These are phyloP conservation scores for Synanthedon andrenaeformis DNA, from an alignment of 2,888 invertebrate genomes.

Conservation along the genomic window DNA sequence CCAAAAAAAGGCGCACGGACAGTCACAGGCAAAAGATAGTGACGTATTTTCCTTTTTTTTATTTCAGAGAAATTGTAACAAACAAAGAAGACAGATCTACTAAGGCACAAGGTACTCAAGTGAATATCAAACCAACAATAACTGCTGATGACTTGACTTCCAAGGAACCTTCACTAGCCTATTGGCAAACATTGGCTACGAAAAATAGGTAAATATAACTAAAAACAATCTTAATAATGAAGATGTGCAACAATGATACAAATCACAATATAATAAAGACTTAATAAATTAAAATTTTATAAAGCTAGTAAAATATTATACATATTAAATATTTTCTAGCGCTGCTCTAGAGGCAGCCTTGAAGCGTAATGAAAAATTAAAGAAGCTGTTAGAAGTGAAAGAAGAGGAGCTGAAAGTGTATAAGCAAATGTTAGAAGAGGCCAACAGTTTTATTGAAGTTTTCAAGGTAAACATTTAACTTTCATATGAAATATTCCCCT, in stretches of 20 bases:
- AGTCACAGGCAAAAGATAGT: too few relatives aligned
- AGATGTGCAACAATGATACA: too few relatives aligned
- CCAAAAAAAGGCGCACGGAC: too few relatives aligned
- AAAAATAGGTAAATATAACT: slow-evolving; percentile 68
- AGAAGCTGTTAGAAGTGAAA: slow-evolving; percentile 58
- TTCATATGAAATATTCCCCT: too few relatives aligned
- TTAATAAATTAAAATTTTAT: too few relatives aligned
- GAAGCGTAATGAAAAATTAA: slow-evolving; percentile 75
- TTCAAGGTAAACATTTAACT: slow-evolving; percentile 68
- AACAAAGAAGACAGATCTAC: slow-evolving; percentile 64
- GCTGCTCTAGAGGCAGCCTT: slow-evolving; percentile 78
- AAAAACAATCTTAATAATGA: not conserved
- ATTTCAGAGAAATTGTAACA: slow-evolving; percentile 44
- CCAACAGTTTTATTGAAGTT: slow-evolving; percentile 79
- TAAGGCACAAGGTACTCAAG: slow-evolving; percentile 69
- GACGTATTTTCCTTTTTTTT: not conserved
- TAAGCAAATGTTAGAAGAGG: slow-evolving; percentile 81
- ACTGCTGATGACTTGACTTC: slow-evolving; percentile 78
- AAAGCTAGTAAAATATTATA: too few relatives aligned
- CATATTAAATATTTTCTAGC: slow-evolving; percentile 40
- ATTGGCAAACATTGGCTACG: slow-evolving; percentile 83
- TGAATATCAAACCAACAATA: slow-evolving; percentile 66
- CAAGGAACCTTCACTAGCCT: slow-evolving; percentile 77
- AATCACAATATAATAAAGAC: too few relatives aligned
- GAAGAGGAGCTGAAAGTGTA: slow-evolving; percentile 76